Evolutionary conservation across 2,797 vertebrate species (phyloP), one percentile per base, ranked within the genome.

Genomic region (Rousettus madagascariensis): DNA sequence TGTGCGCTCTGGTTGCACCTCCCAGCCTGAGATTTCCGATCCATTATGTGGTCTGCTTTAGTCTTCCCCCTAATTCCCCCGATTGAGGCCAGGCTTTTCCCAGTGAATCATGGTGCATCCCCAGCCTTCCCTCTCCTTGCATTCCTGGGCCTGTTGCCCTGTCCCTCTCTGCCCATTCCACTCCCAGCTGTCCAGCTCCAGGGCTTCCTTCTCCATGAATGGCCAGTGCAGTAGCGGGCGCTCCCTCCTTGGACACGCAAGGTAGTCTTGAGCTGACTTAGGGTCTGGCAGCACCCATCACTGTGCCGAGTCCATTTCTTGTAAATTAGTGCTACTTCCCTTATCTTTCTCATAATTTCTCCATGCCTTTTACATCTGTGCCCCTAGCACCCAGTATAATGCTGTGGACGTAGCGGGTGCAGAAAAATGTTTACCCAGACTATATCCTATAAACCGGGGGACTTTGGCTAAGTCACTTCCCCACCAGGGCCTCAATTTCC

Each of bases 61-160:
- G 22, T 55, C 38, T 86, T 2, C 8, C 7, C 20, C 36, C 13
- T 4, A 3, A 0, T 1, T 4, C 0, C 5, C 65, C 65, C 55
- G 19, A 36, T 57, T 2, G 22, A 71, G 36, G 38, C 55, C 51
- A 49, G n/a, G 26, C 46, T 41, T 79, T 77, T 51, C 65, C 53
- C 4, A 11, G n/a, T 30, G 38, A n/a, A 38, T 38, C 1, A 1
- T 7, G 1, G 49, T 28, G 55, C 7, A 26, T 68, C 38, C 30
- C 49, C 16, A 49, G 51, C 38, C 51, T 49, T 46, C n/a, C 30
- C 36, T 43, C 33, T 36, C 36, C 19, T 33, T 41, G 71, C 2
- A 9, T 30, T n/a, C 61, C 19, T 9, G 51, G 68, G 55, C 53
- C 28, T 1, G 3, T 19, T 20, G 55, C 49, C 33, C 30, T 61